Evolutionary conservation across 2,113 vertebrate species (phyloP).

Genomic region (Microtus richardsoni): DNA sequence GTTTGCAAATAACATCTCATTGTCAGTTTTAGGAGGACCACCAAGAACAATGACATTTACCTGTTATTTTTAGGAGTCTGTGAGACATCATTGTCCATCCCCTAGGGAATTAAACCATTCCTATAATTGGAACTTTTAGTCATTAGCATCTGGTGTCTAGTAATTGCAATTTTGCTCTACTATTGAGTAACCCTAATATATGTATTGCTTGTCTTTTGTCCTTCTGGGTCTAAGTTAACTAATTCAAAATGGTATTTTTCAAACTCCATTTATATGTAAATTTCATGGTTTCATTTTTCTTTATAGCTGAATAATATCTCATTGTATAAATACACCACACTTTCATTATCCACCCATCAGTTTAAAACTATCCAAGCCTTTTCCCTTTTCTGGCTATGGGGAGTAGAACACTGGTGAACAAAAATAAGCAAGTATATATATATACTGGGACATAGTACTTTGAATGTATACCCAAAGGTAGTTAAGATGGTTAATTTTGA

Average conservation of each 20-base stretch:
- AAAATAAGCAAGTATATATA: neutral
- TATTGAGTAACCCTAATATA: neutral
- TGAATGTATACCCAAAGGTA: neutral
- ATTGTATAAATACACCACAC: neutral
- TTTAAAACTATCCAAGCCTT: neutral
- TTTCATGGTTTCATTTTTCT: neutral
- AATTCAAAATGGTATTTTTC: neutral
- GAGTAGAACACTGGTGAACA: neutral
- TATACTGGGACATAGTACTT: neutral
- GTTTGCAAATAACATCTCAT: neutral
- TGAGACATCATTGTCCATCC: neutral
- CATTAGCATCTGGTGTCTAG: neutral
- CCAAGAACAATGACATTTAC: neutral
- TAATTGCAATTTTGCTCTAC: neutral
- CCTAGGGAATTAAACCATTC: neutral
- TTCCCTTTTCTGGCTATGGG: neutral
- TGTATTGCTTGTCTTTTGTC: neutral
- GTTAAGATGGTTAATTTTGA: neutral
- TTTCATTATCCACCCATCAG: neutral
- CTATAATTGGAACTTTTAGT: neutral
- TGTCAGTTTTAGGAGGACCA: neutral
- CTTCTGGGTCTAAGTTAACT: neutral
- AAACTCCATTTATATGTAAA: neutral
- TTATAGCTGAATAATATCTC: neutral
- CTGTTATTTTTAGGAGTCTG: neutral